A percentile compares a stretch with the other conserved stretches of the same genome.
Evolutionary conservation across 92 coral and sea anemone species (phyloP).

Genomic region (Umimayanthus kanabou): DNA sequence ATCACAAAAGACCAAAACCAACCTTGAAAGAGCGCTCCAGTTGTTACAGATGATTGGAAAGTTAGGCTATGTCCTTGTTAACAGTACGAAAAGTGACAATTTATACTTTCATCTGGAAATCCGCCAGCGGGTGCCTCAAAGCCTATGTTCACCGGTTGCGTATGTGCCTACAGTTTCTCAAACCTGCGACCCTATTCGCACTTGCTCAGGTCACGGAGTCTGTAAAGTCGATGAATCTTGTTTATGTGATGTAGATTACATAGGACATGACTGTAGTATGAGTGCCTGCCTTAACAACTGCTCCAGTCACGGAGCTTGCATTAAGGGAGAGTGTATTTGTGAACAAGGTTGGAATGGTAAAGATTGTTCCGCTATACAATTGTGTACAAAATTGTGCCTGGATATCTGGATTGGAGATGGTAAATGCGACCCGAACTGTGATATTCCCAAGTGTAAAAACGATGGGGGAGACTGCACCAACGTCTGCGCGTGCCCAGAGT

Average conservation of each 20-base stretch:
- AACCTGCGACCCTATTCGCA: constrained; percentile 32
- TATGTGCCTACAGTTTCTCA: not conserved
- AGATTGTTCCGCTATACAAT: constrained; percentile 59
- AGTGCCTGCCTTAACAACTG: constrained; percentile 59
- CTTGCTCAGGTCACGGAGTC: constrained; percentile 70
- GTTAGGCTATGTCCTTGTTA: constrained; percentile 25
- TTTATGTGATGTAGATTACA: constrained; percentile 50
- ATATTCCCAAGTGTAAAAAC: constrained; percentile 41
- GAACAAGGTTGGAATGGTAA: constrained; percentile 67
- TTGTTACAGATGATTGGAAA: constrained; percentile 24
- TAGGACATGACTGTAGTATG: constrained; percentile 53
- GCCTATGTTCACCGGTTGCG: not conserved
- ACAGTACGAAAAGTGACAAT: not conserved
- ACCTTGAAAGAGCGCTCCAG: constrained; percentile 46
- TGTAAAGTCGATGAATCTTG: constrained; percentile 56
- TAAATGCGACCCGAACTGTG: constrained; percentile 54
- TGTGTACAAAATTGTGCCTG: constrained; percentile 54
- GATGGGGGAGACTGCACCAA: constrained; percentile 59
- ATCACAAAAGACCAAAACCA: not conserved
- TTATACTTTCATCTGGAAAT: constrained; percentile 53
- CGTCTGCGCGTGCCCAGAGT: constrained; percentile 55
- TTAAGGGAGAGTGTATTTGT: constrained; percentile 56
- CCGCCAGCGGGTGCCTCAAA: constrained; percentile 9
- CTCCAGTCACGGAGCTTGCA: constrained; percentile 65
- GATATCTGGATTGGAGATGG: constrained; percentile 70